These are phyloP conservation scores for Mormyrus hasselquistii DNA, from an alignment of 2,797 vertebrate genomes.

Conservation along the genomic window DNA sequence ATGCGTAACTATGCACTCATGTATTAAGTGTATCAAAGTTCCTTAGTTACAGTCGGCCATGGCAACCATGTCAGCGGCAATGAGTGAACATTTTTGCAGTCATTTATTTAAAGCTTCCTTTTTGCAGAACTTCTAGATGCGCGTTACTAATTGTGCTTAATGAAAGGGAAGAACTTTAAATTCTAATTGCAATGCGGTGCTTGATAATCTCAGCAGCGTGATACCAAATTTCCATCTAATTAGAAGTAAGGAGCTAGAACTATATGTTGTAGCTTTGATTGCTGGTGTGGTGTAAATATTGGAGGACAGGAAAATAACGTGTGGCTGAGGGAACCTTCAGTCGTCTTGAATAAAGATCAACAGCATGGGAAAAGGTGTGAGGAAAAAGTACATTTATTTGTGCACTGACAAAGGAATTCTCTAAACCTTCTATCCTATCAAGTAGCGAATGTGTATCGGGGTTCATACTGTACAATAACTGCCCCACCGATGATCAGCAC, in stretches of 20 bases:
- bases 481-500: background rate
- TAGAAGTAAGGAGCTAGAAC: background rate
- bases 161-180: background rate
- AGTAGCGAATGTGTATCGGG: background rate
- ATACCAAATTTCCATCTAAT: constrained; percentile 10
- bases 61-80: background rate
- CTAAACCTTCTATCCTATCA: background rate
- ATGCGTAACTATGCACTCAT: background rate
- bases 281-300: constrained; percentile 5
- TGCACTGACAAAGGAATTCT: background rate
- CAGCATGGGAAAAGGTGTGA: background rate
- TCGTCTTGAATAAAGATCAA: background rate
- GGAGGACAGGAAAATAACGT: background rate
- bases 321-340: background rate
- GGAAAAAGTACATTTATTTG: background rate
- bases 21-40: background rate
- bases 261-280: background rate
- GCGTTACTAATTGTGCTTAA: constrained; percentile 9
- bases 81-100: background rate
- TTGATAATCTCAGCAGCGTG: constrained; percentile 15
- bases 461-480: background rate
- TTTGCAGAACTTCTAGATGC: background rate
- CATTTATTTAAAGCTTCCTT: background rate
- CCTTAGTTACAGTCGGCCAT: background rate
- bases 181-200: background rate